Evolutionary conservation across 2,797 vertebrate genomes (phyloP).

Genomic region (Sebastes kiyomatsui): DNA sequence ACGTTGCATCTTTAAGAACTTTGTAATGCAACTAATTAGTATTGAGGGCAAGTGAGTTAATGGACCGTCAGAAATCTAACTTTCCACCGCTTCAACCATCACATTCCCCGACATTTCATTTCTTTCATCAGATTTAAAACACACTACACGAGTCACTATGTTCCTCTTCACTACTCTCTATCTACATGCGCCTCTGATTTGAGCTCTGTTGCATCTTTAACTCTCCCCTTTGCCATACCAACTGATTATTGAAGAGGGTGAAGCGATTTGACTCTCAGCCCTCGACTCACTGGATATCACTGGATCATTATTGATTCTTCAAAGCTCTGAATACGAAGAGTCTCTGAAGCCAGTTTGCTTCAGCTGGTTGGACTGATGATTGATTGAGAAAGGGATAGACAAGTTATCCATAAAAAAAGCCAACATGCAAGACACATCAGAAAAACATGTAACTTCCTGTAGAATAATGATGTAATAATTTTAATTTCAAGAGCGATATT

Average conservation of each 20-base stretch:
- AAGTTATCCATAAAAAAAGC: background rate
- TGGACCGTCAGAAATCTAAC: background rate
- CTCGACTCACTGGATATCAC: slow-evolving; percentile 48
- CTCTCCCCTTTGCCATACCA: background rate
- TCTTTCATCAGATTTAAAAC: background rate
- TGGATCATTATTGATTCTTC: slow-evolving; percentile 51
- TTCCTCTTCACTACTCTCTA: background rate
- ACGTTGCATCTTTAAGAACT: background rate
- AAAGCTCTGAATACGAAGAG: slow-evolving; percentile 6
- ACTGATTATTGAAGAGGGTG: slow-evolving; percentile 17
- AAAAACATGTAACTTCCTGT: background rate
- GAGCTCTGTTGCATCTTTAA: background rate
- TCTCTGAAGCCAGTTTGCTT: background rate
- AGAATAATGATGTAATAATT: background rate
- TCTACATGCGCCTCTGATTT: background rate
- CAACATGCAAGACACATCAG: background rate
- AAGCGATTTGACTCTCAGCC: slow-evolving; percentile 43
- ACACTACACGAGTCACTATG: background rate
- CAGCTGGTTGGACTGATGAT: background rate
- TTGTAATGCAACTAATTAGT: background rate
- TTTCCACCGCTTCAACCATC: background rate
- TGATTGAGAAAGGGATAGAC: background rate
- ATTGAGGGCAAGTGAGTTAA: background rate
- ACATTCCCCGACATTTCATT: background rate
- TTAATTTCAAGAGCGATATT: background rate